These are phyloP conservation scores for Amyelois transitella DNA, from an alignment of 1,140 invertebrate genomes.

Conservation along the genomic window DNA sequence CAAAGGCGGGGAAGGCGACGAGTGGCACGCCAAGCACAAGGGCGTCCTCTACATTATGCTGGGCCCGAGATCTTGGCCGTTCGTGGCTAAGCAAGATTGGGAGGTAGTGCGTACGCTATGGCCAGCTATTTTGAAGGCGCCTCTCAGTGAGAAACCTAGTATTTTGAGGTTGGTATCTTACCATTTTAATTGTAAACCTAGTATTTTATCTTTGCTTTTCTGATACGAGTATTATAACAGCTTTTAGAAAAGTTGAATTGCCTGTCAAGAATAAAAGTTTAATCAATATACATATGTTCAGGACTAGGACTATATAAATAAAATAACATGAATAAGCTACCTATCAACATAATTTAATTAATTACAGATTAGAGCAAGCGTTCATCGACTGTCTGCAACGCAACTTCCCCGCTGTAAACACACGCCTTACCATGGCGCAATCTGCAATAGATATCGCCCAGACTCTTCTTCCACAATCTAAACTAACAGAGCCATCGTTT, in stretches of 20 bases:
- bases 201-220: too few relatives aligned
- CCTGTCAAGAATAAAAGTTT: too few relatives aligned
- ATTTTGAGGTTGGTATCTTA: conserved; percentile 40
- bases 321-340: not conserved
- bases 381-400: conserved; percentile 70
- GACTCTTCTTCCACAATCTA: conserved; percentile 57
- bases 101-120: conserved; percentile 80
- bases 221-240: too few relatives aligned
- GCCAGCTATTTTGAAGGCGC: conserved; percentile 75
- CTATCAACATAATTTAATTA: conserved; percentile 4
- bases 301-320: too few relatives aligned
- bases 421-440: conserved; percentile 75
- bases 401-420: conserved; percentile 76
- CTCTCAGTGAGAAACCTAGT: conserved; percentile 58
- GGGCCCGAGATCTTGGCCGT: conserved; percentile 76
- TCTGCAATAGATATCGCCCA: conserved; percentile 70
- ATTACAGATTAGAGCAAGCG: conserved; percentile 78
- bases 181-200: too few relatives aligned
- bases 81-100: conserved; percentile 86
- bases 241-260: too few relatives aligned
- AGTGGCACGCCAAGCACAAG: conserved; percentile 56
- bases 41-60: conserved; percentile 86
- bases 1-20: conserved; percentile 44
- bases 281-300: too few relatives aligned
- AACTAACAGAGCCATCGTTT: conserved; percentile 38